phyloP scores from a whole-genome alignment of 1,140 invertebrate genomes.

The Ruditapes philippinarum region DNA sequence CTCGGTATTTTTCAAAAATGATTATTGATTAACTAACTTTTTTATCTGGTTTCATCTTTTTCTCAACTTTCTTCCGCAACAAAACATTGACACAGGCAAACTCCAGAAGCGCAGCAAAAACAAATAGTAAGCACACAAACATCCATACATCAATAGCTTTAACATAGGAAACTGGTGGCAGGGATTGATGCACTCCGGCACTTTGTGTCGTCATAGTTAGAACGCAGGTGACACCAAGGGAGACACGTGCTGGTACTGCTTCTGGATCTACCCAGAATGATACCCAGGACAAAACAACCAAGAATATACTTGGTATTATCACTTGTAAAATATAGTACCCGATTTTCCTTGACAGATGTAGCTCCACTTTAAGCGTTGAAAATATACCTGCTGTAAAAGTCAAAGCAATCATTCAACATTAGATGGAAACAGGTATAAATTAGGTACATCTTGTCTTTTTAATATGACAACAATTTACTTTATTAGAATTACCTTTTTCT shows the following conservation, averaged over 20 bases:
- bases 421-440: too few species aligned
- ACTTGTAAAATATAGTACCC: constrained; percentile 97
- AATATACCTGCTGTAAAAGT: constrained; percentile 69
- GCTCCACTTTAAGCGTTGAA: constrained; percentile 71
- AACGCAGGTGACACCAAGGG: constrained; percentile 87
- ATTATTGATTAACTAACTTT: too few species aligned
- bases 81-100: constrained; percentile 91
- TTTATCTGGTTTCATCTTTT: background rate
- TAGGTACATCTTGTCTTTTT: too few species aligned
- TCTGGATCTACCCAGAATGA: constrained; percentile 95
- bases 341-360: constrained; percentile 66
- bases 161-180: constrained; percentile 81
- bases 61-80: constrained; percentile 24
- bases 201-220: constrained; percentile 75
- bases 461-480: too few species aligned
- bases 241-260: constrained; percentile 89
- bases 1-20: too few species aligned
- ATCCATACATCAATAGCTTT: constrained; percentile 96
- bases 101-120: constrained; percentile 94
- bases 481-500: too few species aligned
- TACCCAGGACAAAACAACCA: constrained; percentile 98
- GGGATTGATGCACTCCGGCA: constrained; percentile 59
- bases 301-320: constrained; percentile 96
- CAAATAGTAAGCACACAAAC: constrained; percentile 95
- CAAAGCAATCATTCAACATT: too few species aligned